Evolutionary conservation across 2,888 invertebrate species (phyloP), one percentile per base, ranked within the genome.

Genomic region (Ditula angustiorana): DNA sequence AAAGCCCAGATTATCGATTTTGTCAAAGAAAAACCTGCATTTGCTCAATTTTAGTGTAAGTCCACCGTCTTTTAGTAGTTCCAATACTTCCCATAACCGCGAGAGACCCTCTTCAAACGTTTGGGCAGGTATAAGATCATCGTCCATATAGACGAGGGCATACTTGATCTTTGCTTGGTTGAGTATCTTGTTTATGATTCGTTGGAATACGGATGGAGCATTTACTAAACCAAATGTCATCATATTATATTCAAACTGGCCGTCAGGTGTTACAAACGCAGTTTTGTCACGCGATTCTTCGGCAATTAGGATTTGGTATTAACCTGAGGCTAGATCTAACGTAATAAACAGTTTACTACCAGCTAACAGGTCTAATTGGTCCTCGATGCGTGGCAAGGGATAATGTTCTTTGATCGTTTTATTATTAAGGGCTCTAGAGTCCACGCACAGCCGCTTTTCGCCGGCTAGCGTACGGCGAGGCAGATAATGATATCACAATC

Each of bases 251-350:
- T 80, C 72, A 37, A 68, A 80, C 21, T 75, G 76, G 0, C 77
- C 74, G 19, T 70, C 71, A 0, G 74, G 76, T 0, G 75, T 77
- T 0, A 80, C 69, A 61, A 82, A 81, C 0, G 78, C 72, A 0
- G 79, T 82, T 33, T 73, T 76, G 47, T 76, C 71, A 28, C 66
- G 57, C 19, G 75, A 73, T 5, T 63, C 58, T 26, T 69, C 65
- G n/a, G 70, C 63, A 1, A 80, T 58, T 5, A 60, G 55, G 1
- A 80, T 75, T 56, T 80, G 77, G 30, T 77, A 76, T 62, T 76
- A 77, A 0, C 75, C 74, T 49, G 75, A 74, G 21, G 66, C 68
- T 2, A 78, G 30, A 50, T 72, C 73, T 5, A 74, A 63, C 10
- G 71, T 71, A 5, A 67, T 74, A 60, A 76, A 77, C 23, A 72